These are phyloP conservation scores for Tokudaia muenninki DNA, from an alignment of 2,797 vertebrate genomes.

Conservation along the genomic window DNA sequence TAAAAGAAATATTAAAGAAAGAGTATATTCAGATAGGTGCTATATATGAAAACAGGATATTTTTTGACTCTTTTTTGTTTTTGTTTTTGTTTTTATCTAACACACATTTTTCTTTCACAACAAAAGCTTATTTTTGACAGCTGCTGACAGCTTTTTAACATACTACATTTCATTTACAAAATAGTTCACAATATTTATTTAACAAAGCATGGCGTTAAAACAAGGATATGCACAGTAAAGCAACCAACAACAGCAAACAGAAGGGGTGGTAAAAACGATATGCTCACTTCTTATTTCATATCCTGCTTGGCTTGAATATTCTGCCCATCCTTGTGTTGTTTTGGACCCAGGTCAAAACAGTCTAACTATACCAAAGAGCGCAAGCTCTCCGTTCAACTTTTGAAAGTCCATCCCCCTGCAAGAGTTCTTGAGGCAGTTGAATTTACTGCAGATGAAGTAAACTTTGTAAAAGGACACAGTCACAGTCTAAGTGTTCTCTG, in stretches of 20 bases:
- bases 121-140: conserved; percentile 85
- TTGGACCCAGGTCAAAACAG: conserved; percentile 42
- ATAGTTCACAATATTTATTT: conserved; percentile 87
- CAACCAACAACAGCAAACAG: conserved; percentile 83
- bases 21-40: conserved; percentile 86
- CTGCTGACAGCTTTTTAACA: conserved; percentile 87
- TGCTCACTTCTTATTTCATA: conserved; percentile 73
- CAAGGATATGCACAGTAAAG: conserved; percentile 86
- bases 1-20: conserved; percentile 86
- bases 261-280: conserved; percentile 82
- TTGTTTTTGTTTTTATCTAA: conserved; percentile 85
- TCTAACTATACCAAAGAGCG: conserved; percentile 75
- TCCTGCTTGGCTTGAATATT: conserved; percentile 78
- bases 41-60: conserved; percentile 86
- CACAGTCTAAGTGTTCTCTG: conserved; percentile 63
- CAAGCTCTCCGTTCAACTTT: conserved; percentile 56
- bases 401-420: conserved; percentile 71
- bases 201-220: conserved; percentile 87
- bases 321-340: conserved; percentile 70
- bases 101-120: conserved; percentile 80
- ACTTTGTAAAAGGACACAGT: conserved; percentile 66
- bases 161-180: conserved; percentile 87
- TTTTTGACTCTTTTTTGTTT: conserved; percentile 78
- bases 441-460: conserved; percentile 73
- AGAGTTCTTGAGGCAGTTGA: conserved; percentile 68